Evolutionary conservation across 2,797 vertebrate genomes (phyloP), one percentile per base, ranked within the genome.

Genomic region (Acipenser ruthenus): DNA sequence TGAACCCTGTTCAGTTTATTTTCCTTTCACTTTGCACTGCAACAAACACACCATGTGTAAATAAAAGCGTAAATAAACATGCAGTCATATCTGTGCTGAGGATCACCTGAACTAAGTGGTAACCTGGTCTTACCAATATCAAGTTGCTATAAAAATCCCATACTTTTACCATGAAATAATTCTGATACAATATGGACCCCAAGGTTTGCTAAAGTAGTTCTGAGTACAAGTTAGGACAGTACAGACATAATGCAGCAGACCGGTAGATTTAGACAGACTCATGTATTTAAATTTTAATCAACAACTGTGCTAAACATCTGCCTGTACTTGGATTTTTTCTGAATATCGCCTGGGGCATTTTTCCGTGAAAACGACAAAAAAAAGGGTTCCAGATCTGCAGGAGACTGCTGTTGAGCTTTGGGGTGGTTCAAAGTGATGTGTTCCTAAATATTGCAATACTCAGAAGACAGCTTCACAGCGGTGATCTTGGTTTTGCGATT

Each of bases 211-310:
- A 37, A 11, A 58, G 55, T 6, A 11, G 55, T 58, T 6, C 12
- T 58, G 55, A 58, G 4, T 6, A 58, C 6, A 58, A 13, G 12
- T 58, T 6, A 58, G 11, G 55, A 9, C 8, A 62, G 7, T 23
- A 7, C 60, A 23, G 7, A 62, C 15, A 37, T 62, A 62, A 48
- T 8, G 8, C 10, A 75, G 79, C 77, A 77, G 74, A 70, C 77
- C 72, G 77, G 70, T 69, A 65, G 37, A 75, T 75, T 74, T 47
- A 80, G 72, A 74, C 78, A 70, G 69, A 49, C 71, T 82, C 78
- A 76, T 81, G 78, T 76, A 77, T 68, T 86, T 80, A 80, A 84
- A 85, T 89, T 84, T 83, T 84, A 88, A 89, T 89, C 84, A 86
- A 82, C 72, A 78, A 78, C 78, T 55, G 71, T 80, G 78, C 83